Evolutionary conservation across 2,888 invertebrate species (phyloP).

Genomic region (Apamea epomidion): DNA sequence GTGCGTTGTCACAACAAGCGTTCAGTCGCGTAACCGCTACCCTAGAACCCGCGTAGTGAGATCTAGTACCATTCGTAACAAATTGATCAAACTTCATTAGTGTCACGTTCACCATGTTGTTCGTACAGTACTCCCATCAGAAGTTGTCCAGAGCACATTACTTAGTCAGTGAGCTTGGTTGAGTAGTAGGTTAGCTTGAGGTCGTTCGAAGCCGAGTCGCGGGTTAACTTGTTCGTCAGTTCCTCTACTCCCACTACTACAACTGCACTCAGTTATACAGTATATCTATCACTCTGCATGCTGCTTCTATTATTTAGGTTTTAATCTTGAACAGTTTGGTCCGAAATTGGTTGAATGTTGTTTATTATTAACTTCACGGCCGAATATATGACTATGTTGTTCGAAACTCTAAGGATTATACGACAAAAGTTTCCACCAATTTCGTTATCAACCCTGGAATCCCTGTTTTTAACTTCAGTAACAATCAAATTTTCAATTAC

Average conservation of each 20-base stretch:
- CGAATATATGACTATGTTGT: conserved; percentile 26
- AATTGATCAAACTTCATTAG: conserved; percentile 88
- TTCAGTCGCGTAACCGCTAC: conserved; percentile 89
- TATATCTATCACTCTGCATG: conserved; percentile 89
- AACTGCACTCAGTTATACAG: conserved; percentile 85
- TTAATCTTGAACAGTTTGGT: conserved; percentile 75
- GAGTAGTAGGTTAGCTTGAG: conserved; percentile 88
- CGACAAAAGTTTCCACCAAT: conserved; percentile 73
- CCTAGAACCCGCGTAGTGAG: conserved; percentile 88
- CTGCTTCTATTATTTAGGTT: conserved; percentile 86
- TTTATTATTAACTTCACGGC: conserved; percentile 32
- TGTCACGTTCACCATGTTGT: conserved; percentile 87
- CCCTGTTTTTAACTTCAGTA: conserved; percentile 82
- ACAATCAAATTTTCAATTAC: conserved; percentile 83
- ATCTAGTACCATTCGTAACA: conserved; percentile 87
- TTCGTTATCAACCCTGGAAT: conserved; percentile 79
- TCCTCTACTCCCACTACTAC: conserved; percentile 85
- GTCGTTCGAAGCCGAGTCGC: conserved; percentile 85
- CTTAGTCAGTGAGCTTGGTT: conserved; percentile 88
- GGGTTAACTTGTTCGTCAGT: conserved; percentile 83
- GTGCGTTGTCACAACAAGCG: conserved; percentile 84
- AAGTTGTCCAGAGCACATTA: conserved; percentile 86
- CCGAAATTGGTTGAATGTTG: conserved; percentile 76
- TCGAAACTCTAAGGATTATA: conserved; percentile 46
- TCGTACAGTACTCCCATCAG: conserved; percentile 85